Percentiles rank a stretch among this genome's conserved stretches.
Evolutionary conservation across 2,113 vertebrate species (phyloP).

Genomic region (Climacteris rufus): DNA sequence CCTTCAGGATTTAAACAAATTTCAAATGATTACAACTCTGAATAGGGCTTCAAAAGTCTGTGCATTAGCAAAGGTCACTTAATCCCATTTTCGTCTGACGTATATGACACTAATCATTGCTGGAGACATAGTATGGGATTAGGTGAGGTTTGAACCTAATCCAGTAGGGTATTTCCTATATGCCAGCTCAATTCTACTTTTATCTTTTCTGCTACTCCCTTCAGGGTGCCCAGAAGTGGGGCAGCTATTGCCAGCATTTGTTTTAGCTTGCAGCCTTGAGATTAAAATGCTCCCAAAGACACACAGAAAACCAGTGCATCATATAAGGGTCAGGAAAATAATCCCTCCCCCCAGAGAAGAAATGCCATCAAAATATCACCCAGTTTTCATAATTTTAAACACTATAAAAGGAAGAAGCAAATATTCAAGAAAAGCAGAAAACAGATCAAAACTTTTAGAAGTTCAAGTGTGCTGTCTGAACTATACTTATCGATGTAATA

Average conservation of each 20-base stretch:
- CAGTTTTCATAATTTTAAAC: background rate
- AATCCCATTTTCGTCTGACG: background rate
- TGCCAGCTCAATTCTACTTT: background rate
- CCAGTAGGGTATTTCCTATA: background rate
- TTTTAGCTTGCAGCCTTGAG: background rate
- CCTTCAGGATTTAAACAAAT: background rate
- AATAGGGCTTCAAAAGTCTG: background rate
- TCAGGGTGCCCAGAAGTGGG: background rate
- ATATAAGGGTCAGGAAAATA: background rate
- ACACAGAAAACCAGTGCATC: background rate
- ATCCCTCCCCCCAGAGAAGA: background rate
- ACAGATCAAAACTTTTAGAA: background rate
- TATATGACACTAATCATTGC: background rate
- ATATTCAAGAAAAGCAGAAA: background rate
- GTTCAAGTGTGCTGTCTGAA: background rate
- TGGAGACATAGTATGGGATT: background rate
- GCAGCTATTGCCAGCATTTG: background rate
- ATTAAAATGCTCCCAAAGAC: background rate
- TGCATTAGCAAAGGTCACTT: background rate
- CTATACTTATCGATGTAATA: background rate
- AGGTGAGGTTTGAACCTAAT: background rate
- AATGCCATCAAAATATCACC: background rate
- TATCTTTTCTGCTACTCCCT: background rate
- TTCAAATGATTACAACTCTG: background rate
- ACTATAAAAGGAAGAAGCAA: background rate